Percentiles rank a stretch among this genome's conserved stretches.
Conservation (phyloP, 2,888 invertebrate genomes). For the Cheilosia soror region DNA sequence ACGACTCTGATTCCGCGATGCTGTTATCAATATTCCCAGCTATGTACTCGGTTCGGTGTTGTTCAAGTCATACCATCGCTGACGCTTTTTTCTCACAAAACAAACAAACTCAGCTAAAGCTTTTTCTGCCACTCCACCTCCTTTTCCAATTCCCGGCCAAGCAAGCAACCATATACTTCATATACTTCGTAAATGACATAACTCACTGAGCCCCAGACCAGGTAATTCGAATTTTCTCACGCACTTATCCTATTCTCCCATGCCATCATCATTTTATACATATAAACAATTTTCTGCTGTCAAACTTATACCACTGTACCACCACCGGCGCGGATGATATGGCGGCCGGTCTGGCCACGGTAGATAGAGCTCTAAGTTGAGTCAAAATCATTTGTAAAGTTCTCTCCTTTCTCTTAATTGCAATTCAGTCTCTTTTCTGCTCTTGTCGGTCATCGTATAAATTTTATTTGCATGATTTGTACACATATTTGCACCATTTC, state of each 20-base stretch:
- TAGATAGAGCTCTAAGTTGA: constrained; percentile 61
- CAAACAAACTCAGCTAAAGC: constrained; percentile 48
- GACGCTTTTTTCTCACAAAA: constrained; percentile 44
- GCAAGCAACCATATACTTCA: constrained; percentile 6
- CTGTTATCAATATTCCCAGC: constrained; percentile 41
- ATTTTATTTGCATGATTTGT: constrained; percentile 57
- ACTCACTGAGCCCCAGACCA: constrained; percentile 56
- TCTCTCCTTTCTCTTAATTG: constrained; percentile 69
- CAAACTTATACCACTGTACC: constrained; percentile 57
- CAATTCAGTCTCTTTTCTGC: constrained; percentile 58
- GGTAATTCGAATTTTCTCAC: constrained; percentile 72
- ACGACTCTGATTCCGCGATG: constrained; percentile 26
- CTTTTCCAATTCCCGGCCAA: constrained; percentile 13
- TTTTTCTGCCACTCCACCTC: constrained; percentile 47
- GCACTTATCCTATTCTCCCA: constrained; percentile 58
- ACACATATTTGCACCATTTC: constrained; percentile 55
- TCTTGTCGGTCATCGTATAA: constrained; percentile 22
- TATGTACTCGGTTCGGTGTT: constrained; percentile 9
- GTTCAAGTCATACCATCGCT: constrained; percentile 25
- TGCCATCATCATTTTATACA: constrained; percentile 40
- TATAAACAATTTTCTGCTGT: constrained; percentile 61
- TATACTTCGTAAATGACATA: constrained; percentile 58
- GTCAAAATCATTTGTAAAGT: constrained; percentile 59
- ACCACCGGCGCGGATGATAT: constrained; percentile 25
- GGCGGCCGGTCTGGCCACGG: constrained; percentile 7